Evolutionary conservation across 2,113 vertebrate genomes (phyloP).

Genomic region (Microcebus murinus): DNA sequence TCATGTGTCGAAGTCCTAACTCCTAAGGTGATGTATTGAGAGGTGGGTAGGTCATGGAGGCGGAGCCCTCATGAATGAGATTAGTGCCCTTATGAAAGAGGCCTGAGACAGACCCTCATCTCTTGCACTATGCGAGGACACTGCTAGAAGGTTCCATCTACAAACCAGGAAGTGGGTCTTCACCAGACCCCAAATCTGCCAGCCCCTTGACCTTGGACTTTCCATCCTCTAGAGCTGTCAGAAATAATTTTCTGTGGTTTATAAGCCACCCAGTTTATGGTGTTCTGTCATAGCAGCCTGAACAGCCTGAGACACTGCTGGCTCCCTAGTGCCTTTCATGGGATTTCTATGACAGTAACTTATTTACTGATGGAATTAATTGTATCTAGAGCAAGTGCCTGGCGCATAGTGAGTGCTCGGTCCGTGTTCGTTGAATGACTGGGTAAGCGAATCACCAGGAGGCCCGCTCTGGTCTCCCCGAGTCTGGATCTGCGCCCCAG

Average conservation of each 20-base stretch:
- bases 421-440: background rate
- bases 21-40: background rate
- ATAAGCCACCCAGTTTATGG: background rate
- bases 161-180: too few species aligned
- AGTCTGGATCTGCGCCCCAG: background rate
- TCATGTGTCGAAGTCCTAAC: background rate
- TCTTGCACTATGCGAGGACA: too few species aligned
- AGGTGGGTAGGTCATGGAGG: background rate
- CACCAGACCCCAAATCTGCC: background rate
- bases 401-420: background rate
- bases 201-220: background rate
- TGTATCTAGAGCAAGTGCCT: background rate
- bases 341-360: conserved; percentile 64
- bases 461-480: background rate
- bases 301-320: background rate
- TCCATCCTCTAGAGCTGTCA: background rate
- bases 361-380: conserved; percentile 61
- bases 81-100: background rate
- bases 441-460: background rate
- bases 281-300: background rate
- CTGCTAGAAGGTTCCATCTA: background rate
- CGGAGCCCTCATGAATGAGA: background rate
- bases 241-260: background rate
- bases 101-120: background rate
- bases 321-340: conserved; percentile 52